Conservation (phyloP, 1,140 invertebrate genomes). For the Coptotermes formosanus region DNA sequence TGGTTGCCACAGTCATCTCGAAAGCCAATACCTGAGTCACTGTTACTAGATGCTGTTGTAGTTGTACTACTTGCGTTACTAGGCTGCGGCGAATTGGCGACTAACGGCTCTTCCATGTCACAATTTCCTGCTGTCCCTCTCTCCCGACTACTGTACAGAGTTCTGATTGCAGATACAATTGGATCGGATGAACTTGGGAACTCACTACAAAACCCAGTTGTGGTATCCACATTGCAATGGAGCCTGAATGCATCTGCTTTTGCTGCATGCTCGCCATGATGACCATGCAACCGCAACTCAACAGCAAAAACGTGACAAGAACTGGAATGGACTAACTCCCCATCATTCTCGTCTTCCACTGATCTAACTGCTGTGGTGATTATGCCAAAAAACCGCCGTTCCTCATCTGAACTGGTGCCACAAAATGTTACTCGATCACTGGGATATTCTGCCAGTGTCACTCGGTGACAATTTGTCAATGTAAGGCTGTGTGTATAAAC, state of each 20-base stretch:
- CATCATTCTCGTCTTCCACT: conserved; percentile 44
- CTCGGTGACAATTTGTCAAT: conserved; percentile 59
- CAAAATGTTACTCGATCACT: conserved; percentile 84
- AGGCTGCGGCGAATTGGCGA: conserved; percentile 76
- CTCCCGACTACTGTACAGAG: conserved; percentile 47
- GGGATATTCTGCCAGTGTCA: conserved; percentile 74
- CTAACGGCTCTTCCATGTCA: conserved; percentile 41
- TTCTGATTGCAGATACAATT: conserved; percentile 65
- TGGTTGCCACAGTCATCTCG: conserved; percentile 81
- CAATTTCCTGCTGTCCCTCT: conserved; percentile 43
- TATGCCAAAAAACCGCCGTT: conserved; percentile 88
- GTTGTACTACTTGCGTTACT: conserved; percentile 73
- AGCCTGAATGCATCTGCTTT: conserved; percentile 76
- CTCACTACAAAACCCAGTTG: conserved; percentile 73
- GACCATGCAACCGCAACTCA: conserved; percentile 73
- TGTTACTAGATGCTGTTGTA: conserved; percentile 86
- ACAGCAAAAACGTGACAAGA: conserved; percentile 96
- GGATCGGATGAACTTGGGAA: conserved; percentile 88
- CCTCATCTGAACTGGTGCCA: conserved; percentile 84
- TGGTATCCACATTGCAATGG: conserved; percentile 68
- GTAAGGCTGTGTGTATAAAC: conserved; percentile 76
- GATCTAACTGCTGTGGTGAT: conserved; percentile 71
- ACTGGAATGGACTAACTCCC: conserved; percentile 65
- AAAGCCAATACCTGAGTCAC: conserved; percentile 92
- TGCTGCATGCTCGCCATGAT: conserved; percentile 75